Percentiles rank a stretch among this genome's conserved stretches.
Conservation (phyloP, 1,140 invertebrate genomes). For the Aphelinus atriplicis region DNA sequence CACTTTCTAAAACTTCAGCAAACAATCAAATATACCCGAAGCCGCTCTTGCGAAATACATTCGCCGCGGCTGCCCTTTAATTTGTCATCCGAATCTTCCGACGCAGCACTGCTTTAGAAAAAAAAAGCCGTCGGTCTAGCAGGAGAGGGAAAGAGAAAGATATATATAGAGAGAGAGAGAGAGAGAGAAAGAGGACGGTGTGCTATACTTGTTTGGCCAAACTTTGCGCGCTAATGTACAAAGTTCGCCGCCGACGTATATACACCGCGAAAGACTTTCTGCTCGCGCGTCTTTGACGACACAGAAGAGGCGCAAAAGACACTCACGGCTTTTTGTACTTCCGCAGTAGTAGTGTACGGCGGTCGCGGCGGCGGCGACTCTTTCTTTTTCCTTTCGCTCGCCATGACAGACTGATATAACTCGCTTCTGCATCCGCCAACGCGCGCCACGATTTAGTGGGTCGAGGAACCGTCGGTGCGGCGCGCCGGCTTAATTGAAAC, state of each 20-base stretch:
- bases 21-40: too few relatives aligned
- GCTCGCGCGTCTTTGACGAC: constrained; percentile 1
- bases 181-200: too few relatives aligned
- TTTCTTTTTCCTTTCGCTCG: constrained; percentile 15
- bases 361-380: neutral
- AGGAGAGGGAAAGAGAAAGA: too few relatives aligned
- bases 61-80: too few relatives aligned
- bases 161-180: too few relatives aligned
- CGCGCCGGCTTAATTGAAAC: constrained; percentile 1
- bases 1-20: too few relatives aligned
- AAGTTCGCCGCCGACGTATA: neutral
- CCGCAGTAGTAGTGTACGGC: too few relatives aligned
- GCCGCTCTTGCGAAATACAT: too few relatives aligned
- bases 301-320: neutral
- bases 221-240: constrained; percentile 3
- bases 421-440: neutral
- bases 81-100: too few relatives aligned
- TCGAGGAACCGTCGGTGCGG: neutral
- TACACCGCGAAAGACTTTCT: neutral
- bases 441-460: neutral
- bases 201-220: neutral
- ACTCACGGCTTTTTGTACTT: neutral
- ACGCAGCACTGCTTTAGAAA: too few relatives aligned
- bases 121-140: too few relatives aligned
- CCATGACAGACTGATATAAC: constrained; percentile 2